Evolutionary conservation across 2,888 invertebrate genomes (phyloP).

Genomic region (Myathropa florea): DNA sequence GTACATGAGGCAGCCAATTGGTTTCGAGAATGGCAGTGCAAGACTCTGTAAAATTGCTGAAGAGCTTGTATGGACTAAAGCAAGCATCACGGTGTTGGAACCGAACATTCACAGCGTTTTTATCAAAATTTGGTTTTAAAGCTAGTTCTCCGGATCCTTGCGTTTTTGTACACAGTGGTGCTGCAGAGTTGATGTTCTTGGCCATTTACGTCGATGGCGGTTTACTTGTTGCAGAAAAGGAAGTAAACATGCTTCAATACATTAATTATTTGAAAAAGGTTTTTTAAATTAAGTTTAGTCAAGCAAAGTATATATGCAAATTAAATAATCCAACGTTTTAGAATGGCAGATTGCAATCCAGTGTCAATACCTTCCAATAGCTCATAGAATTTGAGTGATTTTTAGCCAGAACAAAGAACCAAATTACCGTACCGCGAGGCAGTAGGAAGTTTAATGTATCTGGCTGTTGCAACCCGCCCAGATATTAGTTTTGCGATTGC

Average conservation of each 20-base stretch:
- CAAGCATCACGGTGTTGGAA: constrained; percentile 72
- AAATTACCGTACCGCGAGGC: neutral
- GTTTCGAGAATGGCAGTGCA: constrained; percentile 57
- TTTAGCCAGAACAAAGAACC: no score
- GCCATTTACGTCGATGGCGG: no score
- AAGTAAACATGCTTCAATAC: constrained; percentile 37
- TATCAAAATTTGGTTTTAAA: constrained; percentile 42
- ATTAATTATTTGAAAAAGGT: constrained; percentile 28
- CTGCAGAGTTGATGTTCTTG: no score
- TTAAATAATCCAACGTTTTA: no score
- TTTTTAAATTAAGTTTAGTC: constrained; percentile 46
- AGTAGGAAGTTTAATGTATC: constrained; percentile 1
- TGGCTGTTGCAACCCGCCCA: no score
- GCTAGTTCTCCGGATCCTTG: constrained; percentile 71
- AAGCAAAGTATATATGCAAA: no score
- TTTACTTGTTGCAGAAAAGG: constrained; percentile 24
- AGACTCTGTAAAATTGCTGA: constrained; percentile 66
- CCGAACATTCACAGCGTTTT: constrained; percentile 62
- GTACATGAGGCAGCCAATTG: constrained; percentile 63
- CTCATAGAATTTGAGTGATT: no score
- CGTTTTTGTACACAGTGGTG: constrained; percentile 71
- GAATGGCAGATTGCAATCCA: no score
- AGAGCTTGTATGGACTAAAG: constrained; percentile 73
- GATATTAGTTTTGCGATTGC: constrained; percentile 37
- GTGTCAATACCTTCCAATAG: no score